A percentile compares a stretch with the other conserved stretches of the same genome.
Evolutionary conservation across 2,888 invertebrate species (phyloP).

Genomic region (Drosophila parthenogenetica): DNA sequence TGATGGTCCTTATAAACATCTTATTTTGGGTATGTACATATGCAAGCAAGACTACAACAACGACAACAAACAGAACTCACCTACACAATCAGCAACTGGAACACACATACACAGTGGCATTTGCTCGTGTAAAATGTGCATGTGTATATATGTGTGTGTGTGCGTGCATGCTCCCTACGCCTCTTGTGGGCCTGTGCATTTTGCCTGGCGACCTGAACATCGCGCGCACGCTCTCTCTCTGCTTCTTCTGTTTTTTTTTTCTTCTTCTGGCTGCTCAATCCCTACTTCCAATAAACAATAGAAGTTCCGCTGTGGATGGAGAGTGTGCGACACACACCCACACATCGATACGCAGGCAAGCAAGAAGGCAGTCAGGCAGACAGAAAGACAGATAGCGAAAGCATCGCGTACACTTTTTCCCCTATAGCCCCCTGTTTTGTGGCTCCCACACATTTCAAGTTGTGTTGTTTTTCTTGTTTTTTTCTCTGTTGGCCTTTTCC

Average conservation of each 20-base stretch:
- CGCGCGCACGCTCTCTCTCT: conserved; percentile 68
- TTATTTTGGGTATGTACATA: conserved; percentile 83
- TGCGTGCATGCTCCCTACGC: conserved; percentile 55
- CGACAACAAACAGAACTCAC: conserved; percentile 34
- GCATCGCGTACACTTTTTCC: conserved; percentile 40
- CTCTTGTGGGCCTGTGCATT: conserved; percentile 42
- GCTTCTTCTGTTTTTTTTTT: conserved; percentile 24
- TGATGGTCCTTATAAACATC: conserved; percentile 84
- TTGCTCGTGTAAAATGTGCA: conserved; percentile 25
- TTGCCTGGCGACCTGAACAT: conserved; percentile 30
- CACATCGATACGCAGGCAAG: conserved; percentile 5
- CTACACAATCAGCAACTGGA: conserved; percentile 55
- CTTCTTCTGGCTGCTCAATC: conserved; percentile 33
- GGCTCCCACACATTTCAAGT: conserved; percentile 53
- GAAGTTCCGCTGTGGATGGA: conserved; percentile 58
- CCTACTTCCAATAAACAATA: conserved; percentile 68
- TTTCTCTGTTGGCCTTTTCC: conserved; percentile 56
- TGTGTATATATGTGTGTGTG: conserved; percentile 17
- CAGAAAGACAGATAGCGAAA: conserved; percentile 43
- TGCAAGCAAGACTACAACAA: conserved; percentile 32
- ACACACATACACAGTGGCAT: conserved; percentile 49
- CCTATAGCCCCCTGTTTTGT: conserved; percentile 13
- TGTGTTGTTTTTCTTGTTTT: conserved; percentile 63
- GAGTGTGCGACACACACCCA: conserved; percentile 48
- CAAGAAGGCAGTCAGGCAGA: neutral